Evolutionary conservation across 2,888 invertebrate species (phyloP).

Genomic region (Ethmia dodecea): DNA sequence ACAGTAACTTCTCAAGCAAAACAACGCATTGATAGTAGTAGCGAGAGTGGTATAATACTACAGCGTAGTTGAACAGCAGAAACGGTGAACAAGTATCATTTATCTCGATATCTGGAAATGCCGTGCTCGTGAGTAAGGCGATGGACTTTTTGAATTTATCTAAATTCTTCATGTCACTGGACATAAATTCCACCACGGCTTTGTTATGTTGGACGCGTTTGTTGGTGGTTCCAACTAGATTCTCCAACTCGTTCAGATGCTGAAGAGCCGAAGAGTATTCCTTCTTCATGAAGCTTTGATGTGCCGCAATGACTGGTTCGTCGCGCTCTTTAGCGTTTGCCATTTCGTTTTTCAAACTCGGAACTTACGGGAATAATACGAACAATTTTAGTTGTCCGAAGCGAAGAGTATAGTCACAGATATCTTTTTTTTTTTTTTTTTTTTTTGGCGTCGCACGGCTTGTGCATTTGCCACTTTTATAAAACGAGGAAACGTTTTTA

Average conservation of each 20-base stretch:
- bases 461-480: no score
- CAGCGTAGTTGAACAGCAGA: slow-evolving; percentile 87
- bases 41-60: slow-evolving; percentile 85
- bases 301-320: slow-evolving; percentile 79
- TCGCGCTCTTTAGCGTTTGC: slow-evolving; percentile 46
- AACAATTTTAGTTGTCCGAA: no score
- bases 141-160: slow-evolving; percentile 84
- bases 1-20: slow-evolving; percentile 55
- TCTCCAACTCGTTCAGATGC: slow-evolving; percentile 81
- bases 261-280: slow-evolving; percentile 80
- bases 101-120: slow-evolving; percentile 57
- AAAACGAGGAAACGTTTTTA: no score
- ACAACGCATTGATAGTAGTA: slow-evolving; percentile 83
- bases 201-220: slow-evolving; percentile 89
- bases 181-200: slow-evolving; percentile 89
- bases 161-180: slow-evolving; percentile 83
- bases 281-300: slow-evolving; percentile 79
- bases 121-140: slow-evolving; percentile 76
- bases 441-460: no score
- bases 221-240: slow-evolving; percentile 77
- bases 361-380: no score
- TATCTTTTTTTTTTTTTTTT: no score
- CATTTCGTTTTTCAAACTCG: no score
- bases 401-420: no score
- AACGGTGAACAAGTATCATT: slow-evolving; percentile 53